Base-by-base conservation (phyloP, 2,797 vertebrate species). In the Emydoidea blandingii region DNA sequence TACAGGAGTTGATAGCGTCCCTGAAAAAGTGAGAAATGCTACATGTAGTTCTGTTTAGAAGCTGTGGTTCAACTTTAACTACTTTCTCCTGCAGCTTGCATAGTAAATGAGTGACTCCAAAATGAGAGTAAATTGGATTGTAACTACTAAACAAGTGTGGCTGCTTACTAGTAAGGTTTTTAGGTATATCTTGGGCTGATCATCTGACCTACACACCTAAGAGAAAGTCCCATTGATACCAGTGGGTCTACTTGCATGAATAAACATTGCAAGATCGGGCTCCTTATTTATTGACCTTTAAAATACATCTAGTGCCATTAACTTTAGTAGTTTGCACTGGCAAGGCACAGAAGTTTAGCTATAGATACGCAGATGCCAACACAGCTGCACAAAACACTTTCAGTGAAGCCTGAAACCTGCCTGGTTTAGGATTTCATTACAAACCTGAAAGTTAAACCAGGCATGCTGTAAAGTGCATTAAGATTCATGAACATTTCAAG, bases 401-500 rank as follows among this genome's bases (percentile, higher is more conserved):
- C 56, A 83, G 47, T 53, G 81, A 94, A 85, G n/a, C 53, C 76
- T 8, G 85, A 83, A 62, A 54, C 23, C 74, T 80, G 68, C 10
- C 49, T 92, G 76, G 53, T 41, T 31, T 0, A 10, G 50, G 79
- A 89, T 76, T 86, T 62, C 87, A 91, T 90, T 34, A 9, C 79
- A 81, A 83, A 74, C 0, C 0, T 56, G 76, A 96, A 27, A 19
- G 50, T 52, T 93, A 88, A 94, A 93, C 68, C 56, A 81, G 68
- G 72, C 5, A 11, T 4, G 53, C 57, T 44, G 19, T 86, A 79
- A 82, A 92, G 34, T 93, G 85, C 6, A 83, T 29, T 2, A 14
- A 53, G 76, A 85, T 94, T 89, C 72, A 82, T 54, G 52, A 89
- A 50, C 23, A 44, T 72, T 49, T 90, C 50, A 84, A 78, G 57